Evolutionary conservation across 2,888 invertebrate genomes (phyloP).

Genomic region (Ditylenchus weischeri): DNA sequence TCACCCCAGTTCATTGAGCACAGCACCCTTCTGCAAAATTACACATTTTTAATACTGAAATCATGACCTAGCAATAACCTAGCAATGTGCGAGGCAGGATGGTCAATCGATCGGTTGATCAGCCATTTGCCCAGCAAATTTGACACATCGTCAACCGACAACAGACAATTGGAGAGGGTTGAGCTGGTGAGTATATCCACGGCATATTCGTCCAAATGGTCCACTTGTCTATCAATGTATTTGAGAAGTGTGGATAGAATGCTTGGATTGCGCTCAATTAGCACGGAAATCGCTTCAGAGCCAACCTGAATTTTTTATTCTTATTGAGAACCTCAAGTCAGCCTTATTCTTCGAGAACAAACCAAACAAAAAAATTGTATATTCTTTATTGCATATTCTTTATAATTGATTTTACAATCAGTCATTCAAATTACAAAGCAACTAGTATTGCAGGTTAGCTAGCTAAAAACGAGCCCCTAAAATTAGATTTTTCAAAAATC

Average conservation of each 20-base stretch:
- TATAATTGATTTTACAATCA: too few species aligned
- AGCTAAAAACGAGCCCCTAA: too few species aligned
- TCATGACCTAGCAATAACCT: slow-evolving; percentile 19
- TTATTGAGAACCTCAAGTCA: too few species aligned
- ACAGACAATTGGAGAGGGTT: slow-evolving; percentile 41
- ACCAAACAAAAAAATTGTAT: too few species aligned
- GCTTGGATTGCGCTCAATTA: slow-evolving; percentile 43
- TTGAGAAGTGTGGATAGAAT: slow-evolving; percentile 40
- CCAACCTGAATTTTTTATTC: slow-evolving; percentile 38
- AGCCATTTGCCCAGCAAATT: slow-evolving; percentile 55
- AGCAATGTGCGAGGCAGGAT: slow-evolving; percentile 50
- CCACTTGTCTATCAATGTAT: slow-evolving; percentile 49
- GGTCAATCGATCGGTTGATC: slow-evolving; percentile 45
- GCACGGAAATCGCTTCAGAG: slow-evolving; percentile 49
- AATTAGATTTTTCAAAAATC: too few species aligned
- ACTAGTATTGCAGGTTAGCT: too few species aligned
- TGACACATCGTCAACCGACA: slow-evolving; percentile 39
- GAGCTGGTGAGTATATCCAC: slow-evolving; percentile 50
- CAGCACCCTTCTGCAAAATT: slow-evolving; percentile 15
- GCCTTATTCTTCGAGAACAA: too few species aligned
- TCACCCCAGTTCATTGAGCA: slow-evolving; percentile 21
- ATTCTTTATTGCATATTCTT: too few species aligned
- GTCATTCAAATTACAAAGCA: too few species aligned
- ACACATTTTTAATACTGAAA: not conserved
- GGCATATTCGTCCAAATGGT: slow-evolving; percentile 51